phyloP scores from a whole-genome alignment of 2,888 invertebrate species.

The Chrysotoxum bicinctum region DNA sequence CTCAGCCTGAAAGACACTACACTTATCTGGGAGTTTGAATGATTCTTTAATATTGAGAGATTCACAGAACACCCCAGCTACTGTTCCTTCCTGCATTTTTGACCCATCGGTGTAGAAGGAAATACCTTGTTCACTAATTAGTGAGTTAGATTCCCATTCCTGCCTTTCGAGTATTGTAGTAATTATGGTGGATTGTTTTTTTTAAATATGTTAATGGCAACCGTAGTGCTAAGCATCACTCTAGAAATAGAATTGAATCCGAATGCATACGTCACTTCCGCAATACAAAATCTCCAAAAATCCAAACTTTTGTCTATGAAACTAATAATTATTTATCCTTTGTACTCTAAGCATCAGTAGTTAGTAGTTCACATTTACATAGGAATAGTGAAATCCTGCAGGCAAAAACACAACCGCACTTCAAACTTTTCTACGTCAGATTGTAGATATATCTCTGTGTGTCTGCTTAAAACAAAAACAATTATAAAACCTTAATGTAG shows the following conservation, averaged over 20 bases:
- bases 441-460: background rate
- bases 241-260: too few species aligned
- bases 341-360: background rate
- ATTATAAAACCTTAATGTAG: conserved; percentile 39
- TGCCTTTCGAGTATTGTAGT: too few species aligned
- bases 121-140: too few species aligned
- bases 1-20: too few species aligned
- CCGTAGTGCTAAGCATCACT: background rate
- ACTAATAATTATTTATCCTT: conserved; percentile 10
- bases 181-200: background rate
- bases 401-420: conserved; percentile 4
- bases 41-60: too few species aligned
- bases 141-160: too few species aligned
- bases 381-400: background rate
- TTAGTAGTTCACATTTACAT: background rate
- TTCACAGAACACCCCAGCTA: too few species aligned
- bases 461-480: conserved; percentile 32
- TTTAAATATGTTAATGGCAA: background rate
- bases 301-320: background rate
- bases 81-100: too few species aligned
- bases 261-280: background rate
- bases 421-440: conserved; percentile 21
- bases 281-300: background rate
- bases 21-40: too few species aligned
- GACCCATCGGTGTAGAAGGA: too few species aligned